phyloP scores from a whole-genome alignment of 1,140 invertebrate species.

The Branchinecta lynchi region DNA sequence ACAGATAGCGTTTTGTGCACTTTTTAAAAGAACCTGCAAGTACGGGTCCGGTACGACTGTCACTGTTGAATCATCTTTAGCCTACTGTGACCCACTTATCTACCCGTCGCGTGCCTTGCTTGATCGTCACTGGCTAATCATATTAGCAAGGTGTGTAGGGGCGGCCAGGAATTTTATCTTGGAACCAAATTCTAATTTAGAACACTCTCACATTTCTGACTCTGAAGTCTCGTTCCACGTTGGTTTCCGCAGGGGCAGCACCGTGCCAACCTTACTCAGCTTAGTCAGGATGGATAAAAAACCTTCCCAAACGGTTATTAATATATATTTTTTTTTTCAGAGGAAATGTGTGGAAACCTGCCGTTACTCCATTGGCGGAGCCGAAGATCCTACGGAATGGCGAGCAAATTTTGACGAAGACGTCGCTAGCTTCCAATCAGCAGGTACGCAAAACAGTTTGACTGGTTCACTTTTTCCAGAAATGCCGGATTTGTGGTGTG shows the following conservation, averaged over 20 bases:
- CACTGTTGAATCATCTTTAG: too few relatives aligned
- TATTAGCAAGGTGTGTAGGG: neutral
- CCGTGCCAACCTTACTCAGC: too few relatives aligned
- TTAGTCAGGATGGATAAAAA: too few relatives aligned
- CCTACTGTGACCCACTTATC: too few relatives aligned
- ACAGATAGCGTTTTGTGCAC: too few relatives aligned
- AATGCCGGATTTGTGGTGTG: too few relatives aligned
- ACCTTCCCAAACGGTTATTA: too few relatives aligned
- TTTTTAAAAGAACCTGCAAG: too few relatives aligned
- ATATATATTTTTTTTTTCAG: constrained; percentile 2
- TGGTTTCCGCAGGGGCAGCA: constrained; percentile 30
- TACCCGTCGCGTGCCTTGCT: too few relatives aligned
- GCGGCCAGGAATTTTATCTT: constrained; percentile 2
- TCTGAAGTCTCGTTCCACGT: constrained; percentile 17
- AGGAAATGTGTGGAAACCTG: constrained; percentile 32
- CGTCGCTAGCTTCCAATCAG: constrained; percentile 59
- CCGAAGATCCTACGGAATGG: constrained; percentile 25
- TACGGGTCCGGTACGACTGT: too few relatives aligned
- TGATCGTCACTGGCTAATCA: too few relatives aligned
- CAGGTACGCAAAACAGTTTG: constrained; percentile 31
- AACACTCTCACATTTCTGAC: neutral
- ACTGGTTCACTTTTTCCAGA: too few relatives aligned
- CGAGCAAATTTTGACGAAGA: constrained; percentile 55
- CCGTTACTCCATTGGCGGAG: constrained; percentile 33
- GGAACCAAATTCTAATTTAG: constrained; percentile 1